phyloP scores from a whole-genome alignment of 2,797 vertebrate genomes.

The Sciurus vulgaris region DNA sequence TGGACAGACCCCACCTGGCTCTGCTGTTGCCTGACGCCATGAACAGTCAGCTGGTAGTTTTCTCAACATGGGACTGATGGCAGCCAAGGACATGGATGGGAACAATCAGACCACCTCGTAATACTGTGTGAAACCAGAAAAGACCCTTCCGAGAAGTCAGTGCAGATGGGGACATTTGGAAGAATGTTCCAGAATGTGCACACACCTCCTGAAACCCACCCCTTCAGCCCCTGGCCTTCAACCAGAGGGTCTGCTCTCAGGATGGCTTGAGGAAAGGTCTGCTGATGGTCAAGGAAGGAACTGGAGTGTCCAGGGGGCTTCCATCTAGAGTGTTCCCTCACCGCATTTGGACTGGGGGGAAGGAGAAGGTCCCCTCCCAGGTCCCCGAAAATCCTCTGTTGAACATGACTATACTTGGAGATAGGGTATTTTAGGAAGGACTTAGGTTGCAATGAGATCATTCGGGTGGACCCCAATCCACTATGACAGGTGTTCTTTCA shows the following conservation, averaged over 20 bases:
- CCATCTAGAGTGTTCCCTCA: not conserved
- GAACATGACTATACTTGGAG: not conserved
- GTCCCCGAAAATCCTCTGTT: not conserved
- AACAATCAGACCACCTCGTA: not conserved
- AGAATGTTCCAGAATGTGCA: no score
- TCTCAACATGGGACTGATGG: not conserved
- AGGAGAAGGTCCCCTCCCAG: no score
- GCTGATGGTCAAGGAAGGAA: not conserved
- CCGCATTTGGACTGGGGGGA: no score
- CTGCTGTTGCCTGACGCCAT: not conserved
- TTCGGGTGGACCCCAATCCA: not conserved
- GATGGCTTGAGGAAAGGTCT: not conserved
- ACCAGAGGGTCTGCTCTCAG: not conserved
- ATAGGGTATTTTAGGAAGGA: not conserved
- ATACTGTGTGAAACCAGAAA: no score
- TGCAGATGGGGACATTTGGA: no score
- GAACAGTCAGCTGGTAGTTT: not conserved
- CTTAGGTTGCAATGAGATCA: not conserved
- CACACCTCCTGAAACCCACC: no score
- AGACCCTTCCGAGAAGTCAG: no score
- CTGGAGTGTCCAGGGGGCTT: not conserved
- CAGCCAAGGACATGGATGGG: not conserved
- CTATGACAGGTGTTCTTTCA: not conserved
- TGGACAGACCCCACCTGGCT: not conserved
- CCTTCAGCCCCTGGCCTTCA: no score